These are phyloP conservation scores for Plectropomus leopardus DNA, from an alignment of 2,113 vertebrate genomes.

Conservation along the genomic window DNA sequence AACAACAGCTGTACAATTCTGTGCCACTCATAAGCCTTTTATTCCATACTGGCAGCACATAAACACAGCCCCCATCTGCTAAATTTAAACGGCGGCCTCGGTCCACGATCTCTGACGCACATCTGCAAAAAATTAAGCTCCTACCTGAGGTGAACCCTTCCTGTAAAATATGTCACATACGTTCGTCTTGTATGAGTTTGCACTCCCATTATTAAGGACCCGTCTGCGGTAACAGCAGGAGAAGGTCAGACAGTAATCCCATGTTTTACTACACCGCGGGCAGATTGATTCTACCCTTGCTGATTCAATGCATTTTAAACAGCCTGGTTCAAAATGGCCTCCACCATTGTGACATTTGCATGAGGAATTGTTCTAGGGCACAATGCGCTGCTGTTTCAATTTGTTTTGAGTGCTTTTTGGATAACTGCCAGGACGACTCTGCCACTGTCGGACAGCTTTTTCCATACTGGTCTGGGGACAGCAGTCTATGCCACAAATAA, in stretches of 20 bases:
- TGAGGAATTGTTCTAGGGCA: conserved; percentile 73
- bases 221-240: conserved; percentile 60
- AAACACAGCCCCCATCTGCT: conserved; percentile 31
- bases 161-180: conserved; percentile 54
- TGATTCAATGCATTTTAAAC: conserved; percentile 85
- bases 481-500: background rate
- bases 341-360: conserved; percentile 78
- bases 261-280: conserved; percentile 77
- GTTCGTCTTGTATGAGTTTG: conserved; percentile 66
- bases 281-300: conserved; percentile 79
- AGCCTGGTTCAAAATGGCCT: conserved; percentile 77
- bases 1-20: conserved; percentile 72
- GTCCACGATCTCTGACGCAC: background rate
- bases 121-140: conserved; percentile 22
- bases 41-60: conserved; percentile 51
- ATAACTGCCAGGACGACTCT: conserved; percentile 47
- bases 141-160: conserved; percentile 35
- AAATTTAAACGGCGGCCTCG: conserved; percentile 36
- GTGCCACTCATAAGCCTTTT: conserved; percentile 65
- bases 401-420: conserved; percentile 57
- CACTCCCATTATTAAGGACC: conserved; percentile 58
- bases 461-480: conserved; percentile 4
- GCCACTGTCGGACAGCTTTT: conserved; percentile 25
- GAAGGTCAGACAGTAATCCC: conserved; percentile 81
- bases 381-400: conserved; percentile 66